Conservation (phyloP, 35 echinoderm and acorn worm genomes). For the Lytechinus pictus region DNA sequence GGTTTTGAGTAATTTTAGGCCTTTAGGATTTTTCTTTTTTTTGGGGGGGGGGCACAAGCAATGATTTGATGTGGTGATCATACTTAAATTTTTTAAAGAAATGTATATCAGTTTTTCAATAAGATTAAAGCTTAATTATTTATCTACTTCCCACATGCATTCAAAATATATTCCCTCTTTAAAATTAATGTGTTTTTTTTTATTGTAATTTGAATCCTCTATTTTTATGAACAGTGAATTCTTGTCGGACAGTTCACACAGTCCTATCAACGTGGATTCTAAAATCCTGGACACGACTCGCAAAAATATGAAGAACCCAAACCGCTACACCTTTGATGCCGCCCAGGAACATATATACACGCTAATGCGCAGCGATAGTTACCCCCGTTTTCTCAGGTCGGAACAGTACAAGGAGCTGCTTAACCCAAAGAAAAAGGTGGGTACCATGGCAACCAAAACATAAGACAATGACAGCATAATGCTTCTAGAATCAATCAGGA, state of each 20-base stretch:
- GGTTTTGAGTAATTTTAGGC: background rate
- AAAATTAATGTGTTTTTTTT: background rate
- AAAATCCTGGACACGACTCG: slow-evolving; percentile 82
- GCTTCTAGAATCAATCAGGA: background rate
- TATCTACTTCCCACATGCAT: background rate
- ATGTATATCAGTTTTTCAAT: background rate
- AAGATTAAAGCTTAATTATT: background rate
- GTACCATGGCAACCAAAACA: slow-evolving; percentile 5
- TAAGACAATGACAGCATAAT: background rate
- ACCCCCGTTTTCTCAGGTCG: slow-evolving; percentile 92
- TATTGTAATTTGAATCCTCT: background rate
- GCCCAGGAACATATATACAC: slow-evolving; percentile 98
- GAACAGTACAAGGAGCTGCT: slow-evolving; percentile 99
- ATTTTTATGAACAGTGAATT: slow-evolving; percentile 77
- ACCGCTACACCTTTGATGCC: slow-evolving; percentile 92
- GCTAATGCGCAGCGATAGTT: slow-evolving; percentile 98
- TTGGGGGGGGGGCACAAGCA: background rate
- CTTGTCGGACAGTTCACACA: slow-evolving; percentile 87
- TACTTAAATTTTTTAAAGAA: too few relatives aligned
- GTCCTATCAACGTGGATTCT: slow-evolving; percentile 98
- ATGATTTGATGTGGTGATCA: too few relatives aligned
- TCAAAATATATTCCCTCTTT: background rate
- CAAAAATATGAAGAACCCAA: slow-evolving; percentile 92
- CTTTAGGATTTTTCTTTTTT: background rate
- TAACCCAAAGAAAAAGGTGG: slow-evolving; percentile 99